phyloP scores from a whole-genome alignment of 1,140 invertebrate genomes.

The Trichonephila clavata region DNA sequence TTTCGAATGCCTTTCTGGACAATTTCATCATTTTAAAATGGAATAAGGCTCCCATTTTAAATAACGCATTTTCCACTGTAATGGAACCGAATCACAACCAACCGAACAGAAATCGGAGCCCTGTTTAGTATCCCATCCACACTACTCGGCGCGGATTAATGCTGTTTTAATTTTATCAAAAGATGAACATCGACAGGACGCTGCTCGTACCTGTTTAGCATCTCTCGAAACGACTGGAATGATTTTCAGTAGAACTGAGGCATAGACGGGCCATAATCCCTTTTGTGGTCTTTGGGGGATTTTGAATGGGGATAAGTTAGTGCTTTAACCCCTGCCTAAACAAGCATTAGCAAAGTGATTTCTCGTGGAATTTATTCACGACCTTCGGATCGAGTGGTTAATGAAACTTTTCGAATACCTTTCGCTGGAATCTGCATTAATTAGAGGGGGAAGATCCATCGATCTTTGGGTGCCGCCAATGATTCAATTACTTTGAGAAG shows the following conservation, averaged over 20 bases:
- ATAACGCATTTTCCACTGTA: neutral
- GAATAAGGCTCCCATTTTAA: neutral
- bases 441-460: neutral
- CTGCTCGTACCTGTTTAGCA: neutral
- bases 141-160: neutral
- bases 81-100: too few relatives aligned
- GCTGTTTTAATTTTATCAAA: neutral
- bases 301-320: neutral
- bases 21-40: constrained; percentile 2
- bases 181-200: neutral
- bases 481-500: neutral
- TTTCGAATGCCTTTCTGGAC: neutral
- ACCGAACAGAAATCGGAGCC: neutral
- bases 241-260: neutral
- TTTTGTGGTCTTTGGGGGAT: constrained; percentile 25
- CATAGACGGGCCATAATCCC: neutral
- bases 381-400: neutral
- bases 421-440: neutral
- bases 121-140: neutral
- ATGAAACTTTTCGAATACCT: neutral
- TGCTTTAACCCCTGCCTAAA: neutral
- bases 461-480: neutral
- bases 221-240: neutral
- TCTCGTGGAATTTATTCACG: neutral
- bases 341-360: constrained; percentile 12